A percentile compares a stretch with the other conserved stretches of the same genome.
Conservation (phyloP, 2,113 vertebrate genomes). For the Poeciliopsis occidentalis region DNA sequence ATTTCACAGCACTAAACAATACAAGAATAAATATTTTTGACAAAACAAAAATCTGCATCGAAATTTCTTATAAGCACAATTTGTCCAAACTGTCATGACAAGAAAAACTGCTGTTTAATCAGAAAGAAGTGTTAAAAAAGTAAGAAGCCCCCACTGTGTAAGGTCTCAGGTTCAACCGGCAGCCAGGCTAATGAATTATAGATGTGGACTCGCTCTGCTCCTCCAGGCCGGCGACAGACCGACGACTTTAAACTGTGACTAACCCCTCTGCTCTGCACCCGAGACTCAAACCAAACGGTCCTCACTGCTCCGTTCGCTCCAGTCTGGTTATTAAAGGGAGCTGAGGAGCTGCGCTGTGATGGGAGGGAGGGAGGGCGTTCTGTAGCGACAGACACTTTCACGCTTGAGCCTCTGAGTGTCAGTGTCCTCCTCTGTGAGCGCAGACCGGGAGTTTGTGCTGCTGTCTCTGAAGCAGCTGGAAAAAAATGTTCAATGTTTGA, state of each 20-base stretch:
- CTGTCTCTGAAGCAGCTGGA: slow-evolving; percentile 29
- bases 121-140: not conserved
- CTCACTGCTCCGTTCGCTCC: not conserved
- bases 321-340: not conserved
- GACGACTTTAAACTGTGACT: slow-evolving; percentile 46
- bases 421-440: slow-evolving; percentile 16
- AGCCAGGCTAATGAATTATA: slow-evolving; percentile 46
- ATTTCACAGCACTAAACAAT: too few species aligned
- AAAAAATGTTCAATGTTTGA: slow-evolving; percentile 14
- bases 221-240: slow-evolving; percentile 30
- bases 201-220: slow-evolving; percentile 17
- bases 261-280: slow-evolving; percentile 10
- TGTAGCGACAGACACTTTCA: not conserved
- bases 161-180: slow-evolving; percentile 34
- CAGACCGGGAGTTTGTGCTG: not conserved
- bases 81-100: not conserved
- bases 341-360: not conserved
- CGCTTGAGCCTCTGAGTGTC: slow-evolving; percentile 42
- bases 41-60: too few species aligned
- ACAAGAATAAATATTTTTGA: too few species aligned
- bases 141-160: not conserved
- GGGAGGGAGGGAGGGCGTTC: not conserved
- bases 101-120: not conserved
- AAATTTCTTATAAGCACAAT: too few species aligned
- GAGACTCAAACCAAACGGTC: not conserved